Base-by-base conservation (phyloP, 2,888 invertebrate genomes). In the Acleris holmiana region DNA sequence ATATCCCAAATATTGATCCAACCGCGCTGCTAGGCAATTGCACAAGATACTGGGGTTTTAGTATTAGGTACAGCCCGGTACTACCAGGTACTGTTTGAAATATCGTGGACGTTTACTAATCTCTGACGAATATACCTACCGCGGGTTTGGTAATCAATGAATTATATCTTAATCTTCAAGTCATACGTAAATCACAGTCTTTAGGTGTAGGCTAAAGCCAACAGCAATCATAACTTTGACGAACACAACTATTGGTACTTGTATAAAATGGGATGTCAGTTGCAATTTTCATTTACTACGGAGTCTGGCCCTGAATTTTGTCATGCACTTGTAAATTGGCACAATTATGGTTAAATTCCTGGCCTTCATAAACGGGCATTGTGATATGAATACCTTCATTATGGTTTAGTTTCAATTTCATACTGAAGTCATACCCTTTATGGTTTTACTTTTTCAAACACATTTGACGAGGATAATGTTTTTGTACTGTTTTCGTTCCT, bases 1-100 rank as follows among this genome's bases (percentile, higher is more conserved):
- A 82, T 66, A 61, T 66, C 67, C 57, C 68, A 67, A 58, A 72
- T 85, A 88, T 88, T 79, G 88, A 88, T 84, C 79, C 76, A 86
- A 82, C 83, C 72, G 73, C 68, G 83, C 80, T 78, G 69, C 78
- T 68, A 76, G 69, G 77, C 23, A 18, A 40, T 23, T 19, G 57
- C 44, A 46, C 29, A 25, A 8, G 1, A 41, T 29, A 17, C 25
- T 1, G 51, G 7, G 35, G 29, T 47, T 35, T 47, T 3, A 21
- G 47, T 59, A 64, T 54, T 55, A 55, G 59, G 49, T 60, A 35
- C 49, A 18, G 50, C 29, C 41, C 49, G 55, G 65, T 49, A 65
- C 60, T 41, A 46, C 3, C 50, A n/a, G n/a, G n/a, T 53, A 29
- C n/a, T 4, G 29, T 29, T 8, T 41, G 13, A 19, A 29, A n/a